These are phyloP conservation scores for Meiosimyza platycephala DNA, from an alignment of 2,888 invertebrate species.

Conservation along the genomic window DNA sequence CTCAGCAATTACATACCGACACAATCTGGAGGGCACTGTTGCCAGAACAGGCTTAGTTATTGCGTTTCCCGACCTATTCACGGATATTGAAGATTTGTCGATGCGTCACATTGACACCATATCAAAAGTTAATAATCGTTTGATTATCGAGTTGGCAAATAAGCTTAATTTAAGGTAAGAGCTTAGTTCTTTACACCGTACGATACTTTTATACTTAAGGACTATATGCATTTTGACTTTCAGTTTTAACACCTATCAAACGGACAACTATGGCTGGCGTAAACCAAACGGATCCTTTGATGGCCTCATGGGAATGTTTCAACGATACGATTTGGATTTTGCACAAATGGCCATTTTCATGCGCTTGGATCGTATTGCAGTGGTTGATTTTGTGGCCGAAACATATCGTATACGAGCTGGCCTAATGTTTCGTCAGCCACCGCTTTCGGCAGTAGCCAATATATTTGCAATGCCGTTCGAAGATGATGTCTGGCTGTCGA, in stretches of 20 bases:
- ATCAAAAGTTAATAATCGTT: conserved; percentile 66
- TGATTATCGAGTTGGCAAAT: conserved; percentile 61
- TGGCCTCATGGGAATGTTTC: conserved; percentile 71
- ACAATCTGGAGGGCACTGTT: conserved; percentile 60
- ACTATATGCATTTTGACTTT: too few relatives aligned
- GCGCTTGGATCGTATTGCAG: conserved; percentile 70
- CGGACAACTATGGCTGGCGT: conserved; percentile 70
- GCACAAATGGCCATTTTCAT: conserved; percentile 71
- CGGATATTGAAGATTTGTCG: conserved; percentile 61
- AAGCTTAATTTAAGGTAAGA: conserved; percentile 66
- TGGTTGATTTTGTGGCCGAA: conserved; percentile 70
- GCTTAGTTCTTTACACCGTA: too few relatives aligned
- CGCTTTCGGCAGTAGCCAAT: conserved; percentile 72
- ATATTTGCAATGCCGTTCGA: conserved; percentile 73
- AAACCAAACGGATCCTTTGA: conserved; percentile 71
- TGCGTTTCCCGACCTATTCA: conserved; percentile 65
- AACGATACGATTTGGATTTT: conserved; percentile 70
- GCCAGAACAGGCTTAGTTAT: conserved; percentile 64
- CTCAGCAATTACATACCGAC: conserved; percentile 57
- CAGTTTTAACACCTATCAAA: conserved; percentile 65
- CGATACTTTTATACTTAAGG: too few relatives aligned
- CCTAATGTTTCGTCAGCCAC: conserved; percentile 74
- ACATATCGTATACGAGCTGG: conserved; percentile 70
- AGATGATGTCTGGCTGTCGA: conserved; percentile 70
- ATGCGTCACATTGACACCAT: conserved; percentile 67